Evolutionary conservation across 2,888 invertebrate species (phyloP), one percentile per base, ranked within the genome.

Genomic region (Lasioglossum zephyrum): DNA sequence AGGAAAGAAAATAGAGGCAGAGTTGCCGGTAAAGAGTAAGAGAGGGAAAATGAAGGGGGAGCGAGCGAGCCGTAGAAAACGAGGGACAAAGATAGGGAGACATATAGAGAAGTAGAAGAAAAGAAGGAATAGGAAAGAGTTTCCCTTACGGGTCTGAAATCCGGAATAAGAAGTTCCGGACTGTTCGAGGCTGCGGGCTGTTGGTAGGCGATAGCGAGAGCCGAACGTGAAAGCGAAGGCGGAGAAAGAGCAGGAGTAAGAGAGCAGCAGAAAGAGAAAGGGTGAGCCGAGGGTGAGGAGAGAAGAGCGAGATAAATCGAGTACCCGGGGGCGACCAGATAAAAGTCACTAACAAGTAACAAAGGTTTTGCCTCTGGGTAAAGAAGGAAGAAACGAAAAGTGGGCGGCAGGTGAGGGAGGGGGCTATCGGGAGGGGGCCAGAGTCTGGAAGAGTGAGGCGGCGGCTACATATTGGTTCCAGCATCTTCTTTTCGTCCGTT

Each of bases 311-410:
- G 93, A 93, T 93, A 93, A 93, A 94, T 92, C 92, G 92, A 91
- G 88, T 76, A 92, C 90, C 90, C 89, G 89, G 78, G 90, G 91
- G 53, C 88, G 84, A 91, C 89, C 90, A 91, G 93, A 94, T 94
- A 94, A 93, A 94, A 93, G 93, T 94, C 92, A 91, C 92, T 93
- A 93, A 93, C 92, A 93, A 94, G 93, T 93, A 93, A 94, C 93
- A 93, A 93, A 92, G 92, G 92, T 91, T 91, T 89, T 84, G 89
- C 87, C 90, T 83, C 81, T 77, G 87, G 87, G 78, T 86, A 73
- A 82, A 85, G 85, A 86, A 85, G 79, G 87, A 82, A 77, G 81
- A 73, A 78, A 79, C 70, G 81, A 86, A 60, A 85, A 70, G 81
- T 36, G 85, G 87, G 86, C 85, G 87, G 87, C 87, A 82, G 89